Conservation (phyloP, 2,113 vertebrate species). For the Sturnus vulgaris region DNA sequence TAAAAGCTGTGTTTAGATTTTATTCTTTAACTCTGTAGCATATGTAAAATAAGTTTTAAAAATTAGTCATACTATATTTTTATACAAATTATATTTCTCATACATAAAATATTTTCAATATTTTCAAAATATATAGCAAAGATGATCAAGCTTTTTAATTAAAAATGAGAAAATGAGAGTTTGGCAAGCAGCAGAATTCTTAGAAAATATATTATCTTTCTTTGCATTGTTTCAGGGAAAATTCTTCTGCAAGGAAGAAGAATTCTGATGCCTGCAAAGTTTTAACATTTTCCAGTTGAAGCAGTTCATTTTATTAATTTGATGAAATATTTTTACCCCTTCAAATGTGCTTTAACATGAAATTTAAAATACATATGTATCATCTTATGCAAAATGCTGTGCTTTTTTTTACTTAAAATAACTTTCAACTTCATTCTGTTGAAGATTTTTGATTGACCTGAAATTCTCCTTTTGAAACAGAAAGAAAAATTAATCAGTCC, state of each 20-base stretch:
- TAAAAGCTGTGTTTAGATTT: background rate
- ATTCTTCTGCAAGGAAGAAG: background rate
- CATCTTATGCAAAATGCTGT: background rate
- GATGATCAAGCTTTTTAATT: background rate
- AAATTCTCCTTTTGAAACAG: background rate
- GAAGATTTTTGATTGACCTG: background rate
- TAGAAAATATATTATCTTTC: background rate
- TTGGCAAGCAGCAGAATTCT: background rate
- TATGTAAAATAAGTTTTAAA: background rate
- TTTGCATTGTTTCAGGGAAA: background rate
- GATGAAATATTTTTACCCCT: background rate
- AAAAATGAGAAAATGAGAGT: background rate
- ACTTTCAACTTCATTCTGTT: background rate
- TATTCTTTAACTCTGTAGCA: background rate
- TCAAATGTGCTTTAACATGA: background rate
- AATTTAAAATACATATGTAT: background rate
- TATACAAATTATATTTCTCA: background rate
- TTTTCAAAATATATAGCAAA: background rate
- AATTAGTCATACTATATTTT: background rate
- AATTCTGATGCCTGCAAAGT: background rate
- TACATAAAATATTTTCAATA: background rate
- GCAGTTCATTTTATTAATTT: background rate
- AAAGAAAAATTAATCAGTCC: background rate
- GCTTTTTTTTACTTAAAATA: background rate
- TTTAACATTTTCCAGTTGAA: background rate